Evolutionary conservation across 2,888 invertebrate genomes (phyloP), one percentile per base, ranked within the genome.

Genomic region (Cryptocephalus primarius): DNA sequence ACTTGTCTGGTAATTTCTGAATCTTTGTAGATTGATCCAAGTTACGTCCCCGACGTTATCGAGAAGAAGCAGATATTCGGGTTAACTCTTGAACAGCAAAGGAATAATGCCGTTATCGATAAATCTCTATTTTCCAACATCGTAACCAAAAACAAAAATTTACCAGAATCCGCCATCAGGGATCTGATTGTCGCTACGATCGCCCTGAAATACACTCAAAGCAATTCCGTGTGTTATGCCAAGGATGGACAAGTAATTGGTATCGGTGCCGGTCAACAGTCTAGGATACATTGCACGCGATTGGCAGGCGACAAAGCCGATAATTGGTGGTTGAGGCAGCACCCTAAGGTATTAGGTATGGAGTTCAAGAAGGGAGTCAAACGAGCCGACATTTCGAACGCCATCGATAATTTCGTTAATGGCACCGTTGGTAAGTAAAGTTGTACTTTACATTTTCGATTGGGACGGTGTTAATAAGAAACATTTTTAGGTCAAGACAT

Each of bases 251-350:
- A 90, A 77, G 84, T 86, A 9, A 59, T 75, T 75, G 97, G 97
- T 12, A 95, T 95, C 60, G 97, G 97, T 32, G 97, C 97, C n/a
- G 97, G 97, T 0, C 97, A 99, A 66, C 97, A 99, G 70, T 95
- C 94, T 0, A 82, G 97, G 54, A 96, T 99, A 63, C 97, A 99
- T 71, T 99, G 97, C 73, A 96, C 96, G 1, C 79, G 59, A 34
- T 78, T 99, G 58, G 97, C 97, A 48, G 96, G 95, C 40, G 91
- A 93, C 64, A 99, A 99, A 70, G 94, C 95, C 22, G 88, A 92
- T 66, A 89, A 93, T 71, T 99, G 97, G 96, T 97, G 96, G 96
- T 71, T 94, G 60, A 81, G 97, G 13, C 87, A 90, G 45, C 96
- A 97, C 71, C 92, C 94, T 3, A 80, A 80, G 57, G 91, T 95